phyloP scores from a whole-genome alignment of 2,113 vertebrate species.

The Rhinichthys klamathensis region DNA sequence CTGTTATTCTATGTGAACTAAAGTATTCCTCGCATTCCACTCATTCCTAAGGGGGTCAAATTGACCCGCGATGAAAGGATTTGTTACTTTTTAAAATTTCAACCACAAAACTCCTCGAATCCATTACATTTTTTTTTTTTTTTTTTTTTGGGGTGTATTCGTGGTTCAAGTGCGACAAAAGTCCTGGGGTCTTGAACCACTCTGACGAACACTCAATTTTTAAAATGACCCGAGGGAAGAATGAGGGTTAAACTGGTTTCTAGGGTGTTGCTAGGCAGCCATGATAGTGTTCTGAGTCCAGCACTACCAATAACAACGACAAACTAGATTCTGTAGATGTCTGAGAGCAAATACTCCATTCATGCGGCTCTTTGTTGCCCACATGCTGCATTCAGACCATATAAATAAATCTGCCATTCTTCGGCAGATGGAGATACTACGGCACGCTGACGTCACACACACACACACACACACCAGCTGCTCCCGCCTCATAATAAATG shows the following conservation, averaged over 20 bases:
- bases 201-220: too few relatives aligned
- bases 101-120: too few relatives aligned
- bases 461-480: constrained; percentile 55
- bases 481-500: constrained; percentile 58
- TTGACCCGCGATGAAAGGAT: too few relatives aligned
- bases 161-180: too few relatives aligned
- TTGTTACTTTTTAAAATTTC: too few relatives aligned
- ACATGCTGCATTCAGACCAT: constrained; percentile 44
- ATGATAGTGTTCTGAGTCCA: neutral
- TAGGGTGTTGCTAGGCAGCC: neutral
- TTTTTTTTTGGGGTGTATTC: too few relatives aligned
- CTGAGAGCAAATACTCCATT: constrained; percentile 20
- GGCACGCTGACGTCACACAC: constrained; percentile 57
- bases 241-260: neutral
- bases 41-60: too few relatives aligned
- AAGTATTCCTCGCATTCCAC: too few relatives aligned
- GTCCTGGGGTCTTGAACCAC: too few relatives aligned
- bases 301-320: neutral
- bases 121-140: too few relatives aligned
- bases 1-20: too few relatives aligned
- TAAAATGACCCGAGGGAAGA: too few relatives aligned
- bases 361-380: constrained; percentile 23
- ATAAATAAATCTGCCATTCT: constrained; percentile 57
- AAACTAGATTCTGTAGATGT: neutral
- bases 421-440: constrained; percentile 65